Percentiles rank a stretch among this genome's conserved stretches.
phyloP scores from a whole-genome alignment of 2,113 vertebrate genomes.

The Lasiurus cinereus region DNA sequence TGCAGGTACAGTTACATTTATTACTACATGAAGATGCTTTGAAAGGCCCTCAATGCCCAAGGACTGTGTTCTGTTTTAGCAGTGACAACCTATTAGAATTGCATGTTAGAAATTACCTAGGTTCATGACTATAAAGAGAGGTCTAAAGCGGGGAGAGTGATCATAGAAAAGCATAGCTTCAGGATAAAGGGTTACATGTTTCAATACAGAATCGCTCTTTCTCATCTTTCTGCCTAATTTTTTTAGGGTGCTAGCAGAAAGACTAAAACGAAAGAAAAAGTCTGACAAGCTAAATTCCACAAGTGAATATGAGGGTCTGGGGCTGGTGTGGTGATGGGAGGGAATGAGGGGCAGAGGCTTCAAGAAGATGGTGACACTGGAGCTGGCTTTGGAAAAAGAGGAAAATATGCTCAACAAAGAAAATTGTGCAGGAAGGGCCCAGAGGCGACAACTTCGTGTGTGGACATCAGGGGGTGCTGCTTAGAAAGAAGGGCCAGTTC shows the following conservation, averaged over 20 bases:
- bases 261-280: background rate
- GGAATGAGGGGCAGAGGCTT: background rate
- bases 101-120: background rate
- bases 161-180: background rate
- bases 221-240: conserved; percentile 7
- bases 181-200: background rate
- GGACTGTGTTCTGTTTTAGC: background rate
- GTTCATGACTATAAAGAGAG: background rate
- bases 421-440: background rate
- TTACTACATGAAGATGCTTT: background rate
- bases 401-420: background rate
- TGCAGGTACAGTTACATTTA: background rate
- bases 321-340: background rate
- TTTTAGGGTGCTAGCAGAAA: background rate
- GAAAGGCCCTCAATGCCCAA: background rate
- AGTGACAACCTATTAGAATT: background rate
- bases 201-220: background rate
- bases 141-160: background rate
- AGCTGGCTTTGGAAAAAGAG: background rate
- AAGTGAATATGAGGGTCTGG: background rate
- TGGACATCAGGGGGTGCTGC: too few species aligned
- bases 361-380: background rate
- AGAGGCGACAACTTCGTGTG: too few species aligned
- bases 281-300: background rate
- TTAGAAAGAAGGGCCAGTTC: background rate